Evolutionary conservation across 2,888 invertebrate genomes (phyloP).

Genomic region (Leucophenga montana): DNA sequence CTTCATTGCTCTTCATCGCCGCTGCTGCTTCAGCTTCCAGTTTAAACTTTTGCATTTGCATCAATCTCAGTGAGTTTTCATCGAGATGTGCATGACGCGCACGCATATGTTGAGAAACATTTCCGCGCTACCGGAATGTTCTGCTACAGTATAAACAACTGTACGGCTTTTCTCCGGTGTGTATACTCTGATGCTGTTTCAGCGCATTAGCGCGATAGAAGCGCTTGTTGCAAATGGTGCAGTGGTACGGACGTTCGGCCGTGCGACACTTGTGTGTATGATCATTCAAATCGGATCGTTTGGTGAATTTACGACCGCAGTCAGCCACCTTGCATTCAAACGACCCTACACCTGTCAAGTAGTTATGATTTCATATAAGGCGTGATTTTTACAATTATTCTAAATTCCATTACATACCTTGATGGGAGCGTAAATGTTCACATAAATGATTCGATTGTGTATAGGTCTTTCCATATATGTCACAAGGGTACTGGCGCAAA

Average conservation of each 20-base stretch:
- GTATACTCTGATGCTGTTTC: constrained; percentile 77
- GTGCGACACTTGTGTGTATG: constrained; percentile 79
- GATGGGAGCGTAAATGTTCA: constrained; percentile 80
- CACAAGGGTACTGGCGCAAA: constrained; percentile 75
- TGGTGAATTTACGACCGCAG: constrained; percentile 78
- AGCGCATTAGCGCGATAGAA: constrained; percentile 79
- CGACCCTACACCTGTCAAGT: constrained; percentile 76
- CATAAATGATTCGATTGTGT: constrained; percentile 79
- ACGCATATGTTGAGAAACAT: constrained; percentile 76
- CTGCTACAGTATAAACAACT: constrained; percentile 75
- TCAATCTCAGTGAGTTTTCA: constrained; percentile 70
- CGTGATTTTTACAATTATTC: background rate
- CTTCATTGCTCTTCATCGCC: constrained; percentile 47
- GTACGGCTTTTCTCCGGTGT: constrained; percentile 77
- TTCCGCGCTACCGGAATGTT: constrained; percentile 76
- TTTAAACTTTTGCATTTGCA: constrained; percentile 71
- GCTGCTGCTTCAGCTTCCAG: constrained; percentile 66
- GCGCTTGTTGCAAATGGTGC: constrained; percentile 78
- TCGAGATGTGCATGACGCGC: constrained; percentile 75
- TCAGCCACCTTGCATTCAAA: constrained; percentile 78
- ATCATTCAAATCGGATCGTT: constrained; percentile 78
- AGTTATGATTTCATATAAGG: background rate
- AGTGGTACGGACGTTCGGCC: constrained; percentile 77
- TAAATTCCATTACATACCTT: constrained; percentile 70
- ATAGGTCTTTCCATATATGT: constrained; percentile 78